phyloP scores from a whole-genome alignment of 1,140 invertebrate species.

The Proctacanthus coquilletti region DNA sequence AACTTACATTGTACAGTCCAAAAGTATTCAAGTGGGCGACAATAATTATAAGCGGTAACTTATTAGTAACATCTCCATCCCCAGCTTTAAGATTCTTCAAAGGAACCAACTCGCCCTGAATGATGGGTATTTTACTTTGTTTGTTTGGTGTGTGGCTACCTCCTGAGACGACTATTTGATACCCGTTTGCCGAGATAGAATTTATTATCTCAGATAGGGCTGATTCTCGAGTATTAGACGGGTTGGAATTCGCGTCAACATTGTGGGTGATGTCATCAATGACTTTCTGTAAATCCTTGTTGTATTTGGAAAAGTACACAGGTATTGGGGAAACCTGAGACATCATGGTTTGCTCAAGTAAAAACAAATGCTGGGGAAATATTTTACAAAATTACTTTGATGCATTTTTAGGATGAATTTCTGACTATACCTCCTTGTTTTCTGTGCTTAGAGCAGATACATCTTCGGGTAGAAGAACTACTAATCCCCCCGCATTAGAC shows the following conservation, averaged over 20 bases:
- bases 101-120: conserved; percentile 67
- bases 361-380: conserved; percentile 47
- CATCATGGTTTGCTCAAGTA: conserved; percentile 70
- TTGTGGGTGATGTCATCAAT: conserved; percentile 53
- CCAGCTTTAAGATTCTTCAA: conserved; percentile 32
- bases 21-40: conserved; percentile 89
- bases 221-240: conserved; percentile 31
- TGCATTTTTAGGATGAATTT: conserved; percentile 2
- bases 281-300: conserved; percentile 55
- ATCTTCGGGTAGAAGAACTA: conserved; percentile 68
- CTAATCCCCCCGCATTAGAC: conserved; percentile 65
- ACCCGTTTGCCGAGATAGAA: conserved; percentile 82
- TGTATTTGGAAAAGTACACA: conserved; percentile 75
- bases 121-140: conserved; percentile 67
- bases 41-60: conserved; percentile 70
- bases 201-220: conserved; percentile 66
- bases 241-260: conserved; percentile 30
- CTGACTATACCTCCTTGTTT: conserved; percentile 52
- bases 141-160: conserved; percentile 46
- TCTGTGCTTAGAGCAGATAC: conserved; percentile 46
- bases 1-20: conserved; percentile 76
- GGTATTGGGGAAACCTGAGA: conserved; percentile 67
- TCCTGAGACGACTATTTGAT: conserved; percentile 65
- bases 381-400: conserved; percentile 1
- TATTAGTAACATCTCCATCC: conserved; percentile 52